These are phyloP conservation scores for Camelus bactrianus DNA, from an alignment of 2,113 vertebrate species.

Conservation along the genomic window DNA sequence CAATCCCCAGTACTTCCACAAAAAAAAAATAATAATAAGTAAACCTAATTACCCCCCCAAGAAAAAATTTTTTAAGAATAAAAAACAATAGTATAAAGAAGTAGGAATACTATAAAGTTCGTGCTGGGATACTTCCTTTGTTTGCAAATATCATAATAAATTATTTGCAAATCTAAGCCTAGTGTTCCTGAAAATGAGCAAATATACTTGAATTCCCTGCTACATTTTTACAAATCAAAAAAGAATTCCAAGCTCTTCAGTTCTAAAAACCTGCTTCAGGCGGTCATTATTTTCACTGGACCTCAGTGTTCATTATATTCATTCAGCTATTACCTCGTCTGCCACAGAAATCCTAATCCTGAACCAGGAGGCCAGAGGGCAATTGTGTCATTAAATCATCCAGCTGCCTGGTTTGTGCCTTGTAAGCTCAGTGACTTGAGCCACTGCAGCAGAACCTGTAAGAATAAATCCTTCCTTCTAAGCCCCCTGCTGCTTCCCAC, in stretches of 20 bases:
- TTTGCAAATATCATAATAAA: not conserved
- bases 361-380: not conserved
- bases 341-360: not conserved
- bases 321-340: not conserved
- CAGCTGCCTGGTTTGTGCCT: not conserved
- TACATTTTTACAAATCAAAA: constrained; percentile 30
- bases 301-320: not conserved
- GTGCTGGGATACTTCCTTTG: not conserved
- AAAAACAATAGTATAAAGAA: not conserved
- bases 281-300: not conserved
- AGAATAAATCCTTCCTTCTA: not conserved
- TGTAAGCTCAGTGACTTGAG: not conserved
- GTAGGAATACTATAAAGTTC: not conserved
- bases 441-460: not conserved
- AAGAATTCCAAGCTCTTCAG: not conserved
- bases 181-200: constrained; percentile 39
- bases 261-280: constrained; percentile 59
- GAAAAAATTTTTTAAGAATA: not conserved
- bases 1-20: no score
- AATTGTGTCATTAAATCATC: not conserved
- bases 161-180: not conserved
- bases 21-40: no score
- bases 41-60: no score
- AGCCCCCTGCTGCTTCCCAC: not conserved
- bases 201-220: not conserved